phyloP scores from a whole-genome alignment of 1,140 invertebrate genomes.

The Dolichoris vasculosae region DNA sequence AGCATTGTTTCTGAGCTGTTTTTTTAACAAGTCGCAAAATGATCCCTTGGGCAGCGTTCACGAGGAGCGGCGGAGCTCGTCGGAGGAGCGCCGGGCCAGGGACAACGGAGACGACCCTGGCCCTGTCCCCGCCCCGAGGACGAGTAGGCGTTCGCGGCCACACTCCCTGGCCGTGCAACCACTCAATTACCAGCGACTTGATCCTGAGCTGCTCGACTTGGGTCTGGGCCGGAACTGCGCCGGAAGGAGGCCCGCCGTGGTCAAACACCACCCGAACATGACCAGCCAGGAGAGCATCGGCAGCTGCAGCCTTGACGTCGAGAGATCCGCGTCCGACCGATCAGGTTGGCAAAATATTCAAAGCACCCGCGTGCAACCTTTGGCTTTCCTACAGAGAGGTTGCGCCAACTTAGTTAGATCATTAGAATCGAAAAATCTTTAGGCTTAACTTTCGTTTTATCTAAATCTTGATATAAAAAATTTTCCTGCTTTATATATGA shows the following conservation, averaged over 20 bases:
- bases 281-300: constrained; percentile 80
- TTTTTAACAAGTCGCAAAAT: constrained; percentile 1
- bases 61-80: constrained; percentile 64
- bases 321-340: constrained; percentile 84
- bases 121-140: constrained; percentile 58
- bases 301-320: constrained; percentile 87
- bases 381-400: background rate
- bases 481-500: no score
- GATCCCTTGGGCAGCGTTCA: constrained; percentile 65
- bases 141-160: constrained; percentile 65
- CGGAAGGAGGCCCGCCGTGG: constrained; percentile 16
- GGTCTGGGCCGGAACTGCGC: background rate
- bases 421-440: background rate
- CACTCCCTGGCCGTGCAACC: constrained; percentile 71
- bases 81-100: constrained; percentile 54
- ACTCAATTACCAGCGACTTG: constrained; percentile 69
- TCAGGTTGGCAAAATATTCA: constrained; percentile 78
- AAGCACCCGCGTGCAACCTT: background rate
- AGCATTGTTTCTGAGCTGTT: background rate
- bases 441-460: no score
- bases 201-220: constrained; percentile 57
- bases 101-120: constrained; percentile 59
- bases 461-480: no score
- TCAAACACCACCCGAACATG: constrained; percentile 67
- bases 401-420: no score